phyloP scores from a whole-genome alignment of 2,888 invertebrate genomes.

The Drosophila paranaensis region DNA sequence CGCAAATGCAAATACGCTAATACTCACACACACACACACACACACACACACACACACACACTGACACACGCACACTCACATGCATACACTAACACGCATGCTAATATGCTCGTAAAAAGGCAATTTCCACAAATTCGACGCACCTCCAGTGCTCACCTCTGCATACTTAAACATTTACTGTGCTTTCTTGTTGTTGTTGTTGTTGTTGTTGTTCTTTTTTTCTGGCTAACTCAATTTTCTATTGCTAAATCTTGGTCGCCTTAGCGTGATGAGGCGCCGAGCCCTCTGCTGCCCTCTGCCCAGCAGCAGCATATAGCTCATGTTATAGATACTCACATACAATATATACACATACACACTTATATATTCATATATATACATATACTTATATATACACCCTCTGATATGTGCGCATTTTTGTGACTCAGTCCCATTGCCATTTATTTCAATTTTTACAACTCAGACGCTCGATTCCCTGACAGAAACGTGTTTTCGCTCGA shows the following conservation, averaged over 20 bases:
- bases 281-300: conserved; percentile 42
- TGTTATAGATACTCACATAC: conserved; percentile 40
- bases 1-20: conserved; percentile 65
- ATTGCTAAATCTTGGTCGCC: conserved; percentile 68
- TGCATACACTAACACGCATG: conserved; percentile 47
- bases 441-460: conserved; percentile 69
- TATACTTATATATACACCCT: neutral
- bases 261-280: conserved; percentile 54
- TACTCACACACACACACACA: conserved; percentile 23
- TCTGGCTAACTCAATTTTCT: conserved; percentile 78
- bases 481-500: conserved; percentile 4
- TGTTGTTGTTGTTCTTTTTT: conserved; percentile 42
- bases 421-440: conserved; percentile 70
- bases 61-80: conserved; percentile 29
- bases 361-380: neutral
- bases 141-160: conserved; percentile 57
- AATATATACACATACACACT: too few relatives aligned
- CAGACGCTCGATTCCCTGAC: conserved; percentile 44
- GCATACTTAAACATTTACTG: conserved; percentile 49
- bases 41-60: conserved; percentile 31
- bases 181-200: conserved; percentile 31
- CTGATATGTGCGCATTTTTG: conserved; percentile 21
- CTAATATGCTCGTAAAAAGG: conserved; percentile 82
- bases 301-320: conserved; percentile 56
- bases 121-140: conserved; percentile 75